Evolutionary conservation across 1,140 invertebrate species (phyloP), one percentile per base, ranked within the genome.

Genomic region (Cryptotermes secundus): DNA sequence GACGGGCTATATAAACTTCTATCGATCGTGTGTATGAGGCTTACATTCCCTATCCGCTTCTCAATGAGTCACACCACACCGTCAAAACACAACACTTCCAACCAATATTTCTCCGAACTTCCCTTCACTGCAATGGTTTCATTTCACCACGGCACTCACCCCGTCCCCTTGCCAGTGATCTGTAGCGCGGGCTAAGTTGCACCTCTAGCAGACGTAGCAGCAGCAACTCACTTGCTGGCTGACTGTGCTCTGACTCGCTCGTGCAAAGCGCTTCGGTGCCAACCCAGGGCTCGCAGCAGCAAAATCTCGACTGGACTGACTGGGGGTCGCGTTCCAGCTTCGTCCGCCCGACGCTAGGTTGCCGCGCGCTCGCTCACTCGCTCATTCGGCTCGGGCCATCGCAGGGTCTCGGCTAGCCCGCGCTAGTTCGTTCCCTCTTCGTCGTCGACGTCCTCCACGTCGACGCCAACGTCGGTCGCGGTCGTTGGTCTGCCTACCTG

Each of bases 1-100:
- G 22, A 24, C 34, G 79, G 34, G 34, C 35, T 34, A 38, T 38
- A 38, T 38, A 81, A 81, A 38, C 35, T 81, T 45, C 26, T 81
- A 81, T 81, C 80, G 80, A 81, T 81, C 80, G 80, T 81, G 80
- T 81, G 80, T 81, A 35, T 36, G n/a, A 26, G 80, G 80, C 34
- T 81, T 19, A 81, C 80, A 45, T 45, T 45, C 16, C 34, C 80
- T 16, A 45, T 26, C 34, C 80, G 12, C 80, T 34, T 6, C 59
- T 72, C 59, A 72, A 72, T 72, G 59, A 72, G 26, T 72, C 59
- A 72, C 59, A 72, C 34, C 26, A 35, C 42, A 45, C 24, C 24
- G 42, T 35, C 80, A 81, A 81, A 22, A 81, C 80, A 3, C 22
- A 24, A n/a, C 35, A 81, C 35, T n/a, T 49, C 16, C 45, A 49